phyloP scores from a whole-genome alignment of 2,797 vertebrate species.

The Fundulus diaphanus region DNA sequence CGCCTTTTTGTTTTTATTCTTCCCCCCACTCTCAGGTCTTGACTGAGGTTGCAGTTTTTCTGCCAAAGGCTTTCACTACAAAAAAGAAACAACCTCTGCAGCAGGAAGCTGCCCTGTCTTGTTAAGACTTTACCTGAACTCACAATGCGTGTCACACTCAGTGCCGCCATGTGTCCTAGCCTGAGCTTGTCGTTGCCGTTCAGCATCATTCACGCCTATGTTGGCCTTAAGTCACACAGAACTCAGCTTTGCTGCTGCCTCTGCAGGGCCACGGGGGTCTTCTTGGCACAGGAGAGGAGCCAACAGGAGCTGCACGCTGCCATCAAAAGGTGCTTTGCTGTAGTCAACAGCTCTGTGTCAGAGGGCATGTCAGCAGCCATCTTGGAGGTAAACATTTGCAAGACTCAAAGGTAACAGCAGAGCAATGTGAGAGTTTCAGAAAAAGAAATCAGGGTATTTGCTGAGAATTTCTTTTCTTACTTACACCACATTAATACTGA shows the following conservation, averaged over 20 bases:
- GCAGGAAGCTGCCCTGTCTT: conserved; percentile 55
- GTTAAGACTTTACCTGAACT: conserved; percentile 57
- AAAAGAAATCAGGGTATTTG: conserved; percentile 1
- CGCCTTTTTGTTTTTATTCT: conserved; percentile 22
- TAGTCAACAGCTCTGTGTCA: conserved; percentile 94
- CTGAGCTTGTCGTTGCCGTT: conserved; percentile 65
- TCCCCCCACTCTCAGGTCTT: conserved; percentile 31
- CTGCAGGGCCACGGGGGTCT: conserved; percentile 86
- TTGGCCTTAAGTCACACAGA: conserved; percentile 64
- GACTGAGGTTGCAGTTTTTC: conserved; percentile 43
- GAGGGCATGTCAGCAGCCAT: conserved; percentile 98
- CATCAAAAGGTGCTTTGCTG: conserved; percentile 83
- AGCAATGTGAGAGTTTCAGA: background rate
- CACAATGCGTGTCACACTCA: conserved; percentile 43
- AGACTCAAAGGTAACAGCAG: conserved; percentile 25
- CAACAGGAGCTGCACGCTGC: conserved; percentile 89
- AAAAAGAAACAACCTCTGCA: conserved; percentile 23
- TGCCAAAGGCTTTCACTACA: conserved; percentile 37
- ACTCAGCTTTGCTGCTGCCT: conserved; percentile 54
- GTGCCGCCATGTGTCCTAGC: conserved; percentile 41
- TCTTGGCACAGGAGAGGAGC: conserved; percentile 84
- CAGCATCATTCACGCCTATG: conserved; percentile 67
- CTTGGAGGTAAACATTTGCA: conserved; percentile 87
- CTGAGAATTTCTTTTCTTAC: background rate
- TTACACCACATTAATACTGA: conserved; percentile 11